These are phyloP conservation scores for Bombus terrestris DNA, from an alignment of 1,140 invertebrate species.

Conservation along the genomic window DNA sequence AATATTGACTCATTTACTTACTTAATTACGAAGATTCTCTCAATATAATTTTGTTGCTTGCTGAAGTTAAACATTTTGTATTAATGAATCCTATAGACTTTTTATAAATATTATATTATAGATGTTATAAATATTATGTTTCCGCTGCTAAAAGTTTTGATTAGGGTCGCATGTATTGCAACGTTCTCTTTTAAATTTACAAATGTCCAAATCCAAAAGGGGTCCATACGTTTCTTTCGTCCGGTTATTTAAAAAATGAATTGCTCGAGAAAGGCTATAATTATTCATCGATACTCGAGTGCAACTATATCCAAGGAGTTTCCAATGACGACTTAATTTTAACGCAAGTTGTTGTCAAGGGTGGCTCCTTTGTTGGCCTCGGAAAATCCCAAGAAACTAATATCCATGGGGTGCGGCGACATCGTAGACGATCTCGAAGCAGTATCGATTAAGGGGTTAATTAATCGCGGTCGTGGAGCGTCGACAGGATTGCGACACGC, in stretches of 20 bases:
- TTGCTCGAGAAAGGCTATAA: neutral
- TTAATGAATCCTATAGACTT: too few relatives aligned
- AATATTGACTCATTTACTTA: neutral
- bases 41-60: too few relatives aligned
- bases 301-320: too few relatives aligned
- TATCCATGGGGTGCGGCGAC: constrained; percentile 1
- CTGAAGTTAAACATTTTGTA: too few relatives aligned
- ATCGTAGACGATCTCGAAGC: constrained; percentile 11
- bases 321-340: neutral
- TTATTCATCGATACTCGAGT: neutral
- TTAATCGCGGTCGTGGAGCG: constrained; percentile 30
- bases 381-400: constrained; percentile 8
- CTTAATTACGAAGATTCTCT: neutral
- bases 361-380: neutral
- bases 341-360: neutral
- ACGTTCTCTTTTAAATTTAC: too few relatives aligned
- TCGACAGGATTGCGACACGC: neutral
- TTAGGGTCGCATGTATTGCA: too few relatives aligned
- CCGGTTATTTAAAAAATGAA: neutral
- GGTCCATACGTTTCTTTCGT: neutral
- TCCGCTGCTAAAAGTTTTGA: too few relatives aligned
- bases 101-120: too few relatives aligned
- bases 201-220: too few relatives aligned
- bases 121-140: too few relatives aligned
- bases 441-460: constrained; percentile 41